These are phyloP conservation scores for Blastobasis lacticolella DNA, from an alignment of 2,888 invertebrate species.

Conservation along the genomic window DNA sequence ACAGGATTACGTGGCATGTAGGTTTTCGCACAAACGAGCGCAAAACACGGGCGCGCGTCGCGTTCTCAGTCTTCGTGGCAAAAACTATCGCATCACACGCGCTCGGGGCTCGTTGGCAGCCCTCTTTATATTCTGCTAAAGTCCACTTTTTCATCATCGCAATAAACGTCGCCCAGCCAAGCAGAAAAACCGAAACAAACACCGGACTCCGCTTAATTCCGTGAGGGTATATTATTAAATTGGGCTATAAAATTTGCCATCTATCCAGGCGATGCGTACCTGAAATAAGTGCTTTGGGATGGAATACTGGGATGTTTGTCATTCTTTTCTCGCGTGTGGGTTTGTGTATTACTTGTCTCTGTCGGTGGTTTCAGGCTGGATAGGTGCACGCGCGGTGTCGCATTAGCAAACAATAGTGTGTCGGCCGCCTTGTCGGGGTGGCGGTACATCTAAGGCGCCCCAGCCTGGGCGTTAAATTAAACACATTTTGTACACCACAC, in stretches of 20 bases:
- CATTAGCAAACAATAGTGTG: constrained; percentile 73
- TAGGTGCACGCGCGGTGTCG: constrained; percentile 45
- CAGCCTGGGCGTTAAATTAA: constrained; percentile 40
- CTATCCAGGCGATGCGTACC: constrained; percentile 23
- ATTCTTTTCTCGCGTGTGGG: constrained; percentile 20
- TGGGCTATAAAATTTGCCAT: constrained; percentile 40
- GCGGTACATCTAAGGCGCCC: constrained; percentile 47
- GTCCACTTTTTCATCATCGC: constrained; percentile 36
- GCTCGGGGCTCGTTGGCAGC: constrained; percentile 14
- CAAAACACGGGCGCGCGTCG: constrained; percentile 32
- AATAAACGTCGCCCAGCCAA: constrained; percentile 31
- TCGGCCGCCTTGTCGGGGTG: constrained; percentile 57
- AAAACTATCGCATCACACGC: constrained; percentile 47
- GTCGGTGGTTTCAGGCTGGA: constrained; percentile 28
- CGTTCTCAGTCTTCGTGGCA: constrained; percentile 26
- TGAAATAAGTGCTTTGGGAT: constrained; percentile 22
- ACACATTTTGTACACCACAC: too few species aligned
- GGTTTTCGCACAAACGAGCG: constrained; percentile 25
- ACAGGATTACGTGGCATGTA: constrained; percentile 25
- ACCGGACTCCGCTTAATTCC: constrained; percentile 24
- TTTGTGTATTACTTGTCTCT: constrained; percentile 26
- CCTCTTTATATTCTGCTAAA: constrained; percentile 37
- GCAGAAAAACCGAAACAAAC: constrained; percentile 33
- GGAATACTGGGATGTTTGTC: constrained; percentile 12
- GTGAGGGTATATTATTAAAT: constrained; percentile 35